A percentile compares a stretch with the other conserved stretches of the same genome.
Evolutionary conservation across 53 echinoderm and acorn worm genomes (phyloP).

Genomic region (Zoroaster sp.): DNA sequence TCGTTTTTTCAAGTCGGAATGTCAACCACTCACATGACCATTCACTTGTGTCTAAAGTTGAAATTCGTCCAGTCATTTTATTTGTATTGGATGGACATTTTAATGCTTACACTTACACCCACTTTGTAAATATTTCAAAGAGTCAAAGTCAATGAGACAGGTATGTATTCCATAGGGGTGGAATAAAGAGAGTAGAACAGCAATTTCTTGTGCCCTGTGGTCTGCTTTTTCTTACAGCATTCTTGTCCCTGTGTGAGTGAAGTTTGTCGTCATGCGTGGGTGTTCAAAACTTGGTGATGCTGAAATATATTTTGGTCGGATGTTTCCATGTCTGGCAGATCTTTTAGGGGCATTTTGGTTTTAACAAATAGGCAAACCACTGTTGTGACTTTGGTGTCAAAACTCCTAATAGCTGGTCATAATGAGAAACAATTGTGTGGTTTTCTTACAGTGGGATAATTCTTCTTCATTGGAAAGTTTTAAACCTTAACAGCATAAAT

Average conservation of each 20-base stretch:
- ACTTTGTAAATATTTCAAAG: background rate
- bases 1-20: background rate
- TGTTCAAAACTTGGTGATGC: background rate
- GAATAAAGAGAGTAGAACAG: background rate
- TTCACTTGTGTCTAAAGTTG: background rate
- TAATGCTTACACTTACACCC: background rate
- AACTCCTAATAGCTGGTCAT: background rate
- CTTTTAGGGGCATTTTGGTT: background rate
- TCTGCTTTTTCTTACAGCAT: conserved; percentile 1
- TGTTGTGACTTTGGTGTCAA: background rate
- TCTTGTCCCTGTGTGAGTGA: conserved; percentile 5
- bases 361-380: background rate
- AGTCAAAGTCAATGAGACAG: background rate
- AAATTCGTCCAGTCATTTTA: background rate
- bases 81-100: background rate
- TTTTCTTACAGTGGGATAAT: background rate
- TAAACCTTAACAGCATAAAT: too few relatives aligned
- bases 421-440: background rate
- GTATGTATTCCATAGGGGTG: background rate
- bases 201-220: background rate
- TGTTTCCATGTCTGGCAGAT: background rate
- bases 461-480: background rate
- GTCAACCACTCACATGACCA: background rate
- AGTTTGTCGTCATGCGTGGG: conserved; percentile 19
- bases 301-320: background rate